Evolutionary conservation across 2,797 vertebrate species (phyloP), one percentile per base, ranked within the genome.

Genomic region (Melanogrammus aeglefinus): DNA sequence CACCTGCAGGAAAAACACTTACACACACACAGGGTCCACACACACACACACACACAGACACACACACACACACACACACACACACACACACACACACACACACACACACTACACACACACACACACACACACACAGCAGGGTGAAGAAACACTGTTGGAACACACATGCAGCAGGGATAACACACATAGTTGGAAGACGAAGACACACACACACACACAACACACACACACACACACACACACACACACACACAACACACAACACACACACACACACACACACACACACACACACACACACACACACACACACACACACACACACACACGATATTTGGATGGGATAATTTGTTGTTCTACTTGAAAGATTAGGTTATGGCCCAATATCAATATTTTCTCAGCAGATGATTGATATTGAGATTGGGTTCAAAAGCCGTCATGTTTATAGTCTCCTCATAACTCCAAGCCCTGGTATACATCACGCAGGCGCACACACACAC

Each of bases 51-150:
- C 24, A 33, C 29, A 63, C n/a, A n/a, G n/a, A n/a, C n/a, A n/a
- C n/a, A n/a, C n/a, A n/a, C n/a, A n/a, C n/a, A n/a, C 75, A 75
- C 80, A 57, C 73, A 75, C 41, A 57, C 27, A 29, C 24, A 33
- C 29, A 63, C 14, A 35, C 27, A 36, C 75, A 63, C 13, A 41
- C 0, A 72, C 29, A 63, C 76, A 76, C 70, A 72, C 70, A 33
- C 29, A 31, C 29, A 31, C 29, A 31, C 29, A 31, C 29, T 31
- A 2, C 29, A 31, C 1, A 2, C 1, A 31, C 1, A 31, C n/a
- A 16, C 27, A 57, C 1, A 18, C 39, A 35, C 44, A 57, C 70
- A 72, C 69, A 77, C 70, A 51, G 75, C n/a, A 72, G 41, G 44
- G 44, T 77, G 35, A 36, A 36, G 0, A 33, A 14, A 35, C 27